Percentiles rank a stretch among this genome's conserved stretches.
phyloP scores from a whole-genome alignment of 2,113 vertebrate genomes.

The Mastomys coucha region DNA sequence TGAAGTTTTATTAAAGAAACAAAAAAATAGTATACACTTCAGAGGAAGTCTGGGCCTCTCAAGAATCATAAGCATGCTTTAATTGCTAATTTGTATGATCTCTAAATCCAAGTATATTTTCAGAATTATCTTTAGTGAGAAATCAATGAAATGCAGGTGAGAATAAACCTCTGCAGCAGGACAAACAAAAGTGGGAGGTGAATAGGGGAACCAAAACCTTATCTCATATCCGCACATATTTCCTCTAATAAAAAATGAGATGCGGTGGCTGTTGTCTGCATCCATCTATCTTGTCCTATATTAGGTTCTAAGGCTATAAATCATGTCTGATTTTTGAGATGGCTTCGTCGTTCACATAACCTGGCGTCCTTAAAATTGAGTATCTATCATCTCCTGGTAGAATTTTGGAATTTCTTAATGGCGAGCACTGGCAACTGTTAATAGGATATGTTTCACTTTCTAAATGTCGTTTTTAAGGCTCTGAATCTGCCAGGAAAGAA shows the following conservation, averaged over 20 bases:
- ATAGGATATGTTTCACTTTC: neutral
- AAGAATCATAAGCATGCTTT: neutral
- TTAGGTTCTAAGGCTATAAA: neutral
- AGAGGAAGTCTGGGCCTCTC: neutral
- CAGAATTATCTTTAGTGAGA: neutral
- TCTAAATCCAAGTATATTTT: neutral
- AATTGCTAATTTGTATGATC: neutral
- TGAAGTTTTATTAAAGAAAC: neutral
- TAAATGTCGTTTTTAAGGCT: neutral
- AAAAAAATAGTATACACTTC: neutral
- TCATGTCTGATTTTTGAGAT: neutral
- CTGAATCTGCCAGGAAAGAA: neutral
- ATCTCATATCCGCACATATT: fast-evolving
- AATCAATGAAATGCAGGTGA: neutral
- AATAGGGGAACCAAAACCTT: fast-evolving
- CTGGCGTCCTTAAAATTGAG: neutral
- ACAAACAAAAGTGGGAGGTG: neutral
- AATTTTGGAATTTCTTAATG: neutral
- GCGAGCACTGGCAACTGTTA: neutral
- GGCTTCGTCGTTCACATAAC: neutral
- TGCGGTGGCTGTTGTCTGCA: neutral
- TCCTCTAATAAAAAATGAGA: neutral
- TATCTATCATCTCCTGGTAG: neutral
- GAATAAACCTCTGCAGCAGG: neutral
- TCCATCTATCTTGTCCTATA: neutral